Conservation (phyloP, 30 jellyfish, hydroid and myxozoan genomes). For the Turritopsis rubra region DNA sequence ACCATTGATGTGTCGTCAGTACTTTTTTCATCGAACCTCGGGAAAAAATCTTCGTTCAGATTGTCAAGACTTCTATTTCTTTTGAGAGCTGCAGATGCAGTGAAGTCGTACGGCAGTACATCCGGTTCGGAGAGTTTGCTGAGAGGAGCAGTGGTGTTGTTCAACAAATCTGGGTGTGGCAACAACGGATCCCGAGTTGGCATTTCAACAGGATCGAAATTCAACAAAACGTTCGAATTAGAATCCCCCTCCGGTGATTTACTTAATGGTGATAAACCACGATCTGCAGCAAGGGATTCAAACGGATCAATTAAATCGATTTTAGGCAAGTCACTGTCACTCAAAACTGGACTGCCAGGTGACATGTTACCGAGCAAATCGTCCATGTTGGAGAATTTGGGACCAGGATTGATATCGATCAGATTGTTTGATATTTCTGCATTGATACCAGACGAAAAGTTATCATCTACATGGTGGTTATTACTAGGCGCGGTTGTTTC, state of each 20-base stretch:
- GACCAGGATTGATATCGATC: conserved; percentile 17
- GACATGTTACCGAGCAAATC: not conserved
- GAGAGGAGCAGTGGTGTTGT: not conserved
- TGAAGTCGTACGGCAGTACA: not conserved
- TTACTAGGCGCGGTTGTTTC: not conserved
- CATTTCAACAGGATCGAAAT: not conserved
- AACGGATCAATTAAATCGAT: conserved; percentile 14
- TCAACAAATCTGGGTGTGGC: not conserved
- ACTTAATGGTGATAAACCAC: not conserved
- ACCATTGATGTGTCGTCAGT: not conserved
- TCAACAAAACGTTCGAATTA: not conserved
- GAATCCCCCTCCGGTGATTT: not conserved
- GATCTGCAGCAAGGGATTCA: conserved; percentile 14
- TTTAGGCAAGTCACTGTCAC: conserved; percentile 9
- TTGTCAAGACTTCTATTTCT: conserved; percentile 3
- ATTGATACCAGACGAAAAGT: not conserved
- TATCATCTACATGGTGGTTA: not conserved
- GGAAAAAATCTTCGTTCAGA: conserved; percentile 7
- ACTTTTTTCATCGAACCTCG: not conserved
- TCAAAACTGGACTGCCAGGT: conserved; percentile 3
- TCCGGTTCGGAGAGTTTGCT: not conserved
- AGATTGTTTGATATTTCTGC: conserved; percentile 4
- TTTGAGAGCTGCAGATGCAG: not conserved
- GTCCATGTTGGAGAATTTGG: not conserved
- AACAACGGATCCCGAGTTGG: not conserved